Base-by-base conservation (phyloP, 2,797 vertebrate species). In the Sebastes diaconus region DNA sequence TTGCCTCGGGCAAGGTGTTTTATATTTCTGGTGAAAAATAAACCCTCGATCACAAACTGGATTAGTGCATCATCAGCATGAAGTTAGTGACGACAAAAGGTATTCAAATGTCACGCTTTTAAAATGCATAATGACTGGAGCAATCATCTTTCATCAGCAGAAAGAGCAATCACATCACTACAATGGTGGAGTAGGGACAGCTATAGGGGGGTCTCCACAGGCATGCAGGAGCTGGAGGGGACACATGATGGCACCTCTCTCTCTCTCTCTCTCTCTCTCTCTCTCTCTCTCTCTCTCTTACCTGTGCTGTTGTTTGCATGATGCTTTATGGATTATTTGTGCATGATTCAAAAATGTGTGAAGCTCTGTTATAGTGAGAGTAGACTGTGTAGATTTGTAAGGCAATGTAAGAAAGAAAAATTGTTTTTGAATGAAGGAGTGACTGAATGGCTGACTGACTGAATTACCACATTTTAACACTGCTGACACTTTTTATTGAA, bases 31-130 rank as follows among this genome's bases (percentile, higher is more conserved):
- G 81, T 68, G 27, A 69, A 60, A 39, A 32, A 25, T 8, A 59
- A 20, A 67, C 13, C 22, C 73, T 83, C 77, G 80, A 84, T 84
- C 85, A 68, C 55, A 24, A 79, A 86, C 77, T 84, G 78, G 76
- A 86, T 89, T 91, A 88, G 69, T 75, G 89, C 80, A 81, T 91
- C 89, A 93, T 93, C 86, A 91, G 83, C 81, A 25, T 76, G 73
- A 84, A 84, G 92, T 92, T 90, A 92, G 90, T 69, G 83, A 81
- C 81, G 85, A 92, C 85, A 84, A 85, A 84, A 77, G 61, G 86
- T 81, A 77, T 87, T 87, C 85, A 89, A 83, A 87, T 89, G 88
- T 90, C 86, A 93, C 83, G 91, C 86, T 46, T 90, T 75, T 84
- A 66, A 83, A 86, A 84, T 20, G 84, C 88, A 71, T 80, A 88